Base-by-base conservation (phyloP, 2,888 invertebrate genomes). In the Cheilosia variabilis region DNA sequence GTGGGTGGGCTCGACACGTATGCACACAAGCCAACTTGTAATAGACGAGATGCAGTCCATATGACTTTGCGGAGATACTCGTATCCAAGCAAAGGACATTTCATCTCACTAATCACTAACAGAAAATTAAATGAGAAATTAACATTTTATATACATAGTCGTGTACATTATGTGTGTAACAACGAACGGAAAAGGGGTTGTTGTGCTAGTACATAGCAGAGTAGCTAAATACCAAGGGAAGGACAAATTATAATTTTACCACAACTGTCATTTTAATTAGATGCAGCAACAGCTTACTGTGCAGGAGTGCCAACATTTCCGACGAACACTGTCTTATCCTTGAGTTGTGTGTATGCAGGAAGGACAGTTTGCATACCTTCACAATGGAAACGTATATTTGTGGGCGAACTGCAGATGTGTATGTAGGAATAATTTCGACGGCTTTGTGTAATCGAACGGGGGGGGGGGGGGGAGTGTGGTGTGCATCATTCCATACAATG, bases 191-290 rank as follows among this genome's bases (percentile, higher is more conserved):
- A 53, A 41, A 71, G 22, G 50, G 71, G 71, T 24, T 71, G 71
- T 27, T 71, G 22, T 13, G 37, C 71, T 60, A 15, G n/a, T 58
- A 62, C 62, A 72, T 60, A 53, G 22, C 27, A 6, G 27, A 27
- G 27, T 45, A 7, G 1, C 17, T 47, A 47, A 9, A 9, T 17
- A 5, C 27, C 19, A 15, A 45, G 22, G 24, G 24, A 45, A 24
- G n/a, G 52, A 19, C 55, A 73, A 73, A 57, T 65, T 50, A 41
- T 66, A 66, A 73, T 73, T 55, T 65, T 13, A 72, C 60, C 22
- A 72, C 62, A 52, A 72, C 62, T 53, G 72, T 62, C 60, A 43
- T 37, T 63, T n/a, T 73, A 73, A 66, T 66, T 66, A 75, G 75
- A 75, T 75, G 75, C 58, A 75, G 58, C 50, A 73, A 34, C 37